These are phyloP conservation scores for Myripristis murdjan DNA, from an alignment of 2,797 vertebrate species.

Conservation along the genomic window DNA sequence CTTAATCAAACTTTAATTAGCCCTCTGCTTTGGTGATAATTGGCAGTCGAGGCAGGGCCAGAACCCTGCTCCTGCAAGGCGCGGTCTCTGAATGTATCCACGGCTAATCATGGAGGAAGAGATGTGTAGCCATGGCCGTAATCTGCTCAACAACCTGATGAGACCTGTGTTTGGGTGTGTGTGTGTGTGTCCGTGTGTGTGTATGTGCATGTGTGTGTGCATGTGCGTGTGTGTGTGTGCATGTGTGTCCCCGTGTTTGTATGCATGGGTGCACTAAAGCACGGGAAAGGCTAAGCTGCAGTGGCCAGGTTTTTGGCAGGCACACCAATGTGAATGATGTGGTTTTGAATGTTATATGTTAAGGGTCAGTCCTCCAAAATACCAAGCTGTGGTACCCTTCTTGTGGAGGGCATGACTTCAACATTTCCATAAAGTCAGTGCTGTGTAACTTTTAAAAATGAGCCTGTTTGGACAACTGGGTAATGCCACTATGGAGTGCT, in stretches of 20 bases:
- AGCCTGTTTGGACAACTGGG: neutral
- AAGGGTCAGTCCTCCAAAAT: slow-evolving; percentile 8
- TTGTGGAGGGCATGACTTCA: neutral
- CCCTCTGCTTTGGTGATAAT: slow-evolving; percentile 82
- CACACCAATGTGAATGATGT: slow-evolving; percentile 1
- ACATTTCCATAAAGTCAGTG: neutral
- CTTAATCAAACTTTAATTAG: slow-evolving; percentile 89
- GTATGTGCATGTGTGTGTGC: neutral
- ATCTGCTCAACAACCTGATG: slow-evolving; percentile 35
- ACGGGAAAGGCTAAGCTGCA: slow-evolving; percentile 3
- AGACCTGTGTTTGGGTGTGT: no score
- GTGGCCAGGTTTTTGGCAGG: slow-evolving; percentile 14
- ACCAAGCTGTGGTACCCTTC: neutral
- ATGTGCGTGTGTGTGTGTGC: neutral
- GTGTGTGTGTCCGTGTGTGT: neutral
- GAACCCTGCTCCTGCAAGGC: slow-evolving; percentile 62
- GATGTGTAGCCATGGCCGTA: slow-evolving; percentile 42
- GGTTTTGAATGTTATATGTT: slow-evolving; percentile 23
- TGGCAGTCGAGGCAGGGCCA: slow-evolving; percentile 77
- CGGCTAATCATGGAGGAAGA: slow-evolving; percentile 58
- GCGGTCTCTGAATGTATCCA: slow-evolving; percentile 55
- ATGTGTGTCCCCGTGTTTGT: neutral
- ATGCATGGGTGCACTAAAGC: neutral
- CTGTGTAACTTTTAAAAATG: neutral
- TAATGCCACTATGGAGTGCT: neutral